Evolutionary conservation across 2,113 vertebrate genomes (phyloP).

Genomic region (Rhagologus leucostigma): DNA sequence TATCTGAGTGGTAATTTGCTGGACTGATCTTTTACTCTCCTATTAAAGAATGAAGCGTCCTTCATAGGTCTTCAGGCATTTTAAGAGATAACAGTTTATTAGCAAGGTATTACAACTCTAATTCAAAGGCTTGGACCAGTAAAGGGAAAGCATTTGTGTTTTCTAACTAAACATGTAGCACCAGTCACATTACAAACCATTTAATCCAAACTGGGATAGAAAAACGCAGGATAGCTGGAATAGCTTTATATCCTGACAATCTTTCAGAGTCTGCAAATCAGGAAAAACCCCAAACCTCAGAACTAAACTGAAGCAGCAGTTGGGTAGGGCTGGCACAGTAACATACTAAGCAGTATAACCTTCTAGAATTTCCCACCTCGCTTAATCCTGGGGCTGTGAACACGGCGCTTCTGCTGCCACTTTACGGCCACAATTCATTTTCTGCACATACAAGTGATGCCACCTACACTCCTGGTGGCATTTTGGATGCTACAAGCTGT

Average conservation of each 20-base stretch:
- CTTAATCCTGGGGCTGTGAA: background rate
- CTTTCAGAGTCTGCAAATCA: background rate
- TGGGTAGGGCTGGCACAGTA: background rate
- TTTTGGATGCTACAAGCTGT: background rate
- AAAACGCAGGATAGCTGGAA: background rate
- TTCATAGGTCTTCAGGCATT: background rate
- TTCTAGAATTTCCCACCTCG: background rate
- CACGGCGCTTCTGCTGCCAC: accelerated
- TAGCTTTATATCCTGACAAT: background rate
- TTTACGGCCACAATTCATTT: background rate
- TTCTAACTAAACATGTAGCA: background rate
- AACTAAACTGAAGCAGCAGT: background rate
- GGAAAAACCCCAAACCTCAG: background rate
- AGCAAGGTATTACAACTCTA: background rate
- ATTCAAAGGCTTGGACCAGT: background rate
- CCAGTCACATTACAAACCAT: background rate
- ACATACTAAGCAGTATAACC: background rate
- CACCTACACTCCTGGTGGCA: background rate
- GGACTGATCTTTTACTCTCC: background rate
- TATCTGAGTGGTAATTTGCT: background rate
- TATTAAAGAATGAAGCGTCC: background rate
- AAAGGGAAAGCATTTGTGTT: background rate
- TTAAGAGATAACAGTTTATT: background rate
- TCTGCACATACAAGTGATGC: background rate
- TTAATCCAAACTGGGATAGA: background rate